Conservation (phyloP, 2,113 vertebrate species). For the Aspidoscelis tigris region DNA sequence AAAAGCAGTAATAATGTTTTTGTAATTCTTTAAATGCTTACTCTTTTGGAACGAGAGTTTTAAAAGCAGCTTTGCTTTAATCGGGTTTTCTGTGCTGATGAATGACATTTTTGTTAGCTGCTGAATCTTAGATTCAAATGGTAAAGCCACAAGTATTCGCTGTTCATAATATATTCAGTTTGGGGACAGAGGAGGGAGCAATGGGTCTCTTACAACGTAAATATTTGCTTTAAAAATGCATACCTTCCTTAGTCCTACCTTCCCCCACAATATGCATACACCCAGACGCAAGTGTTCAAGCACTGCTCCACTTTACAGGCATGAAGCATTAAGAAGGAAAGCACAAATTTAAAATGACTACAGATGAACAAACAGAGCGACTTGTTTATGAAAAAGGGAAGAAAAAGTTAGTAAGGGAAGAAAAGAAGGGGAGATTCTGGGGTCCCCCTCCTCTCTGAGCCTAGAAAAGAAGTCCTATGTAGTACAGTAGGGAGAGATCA, state of each 20-base stretch:
- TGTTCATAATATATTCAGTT: conserved; percentile 25
- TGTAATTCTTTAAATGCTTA: conserved; percentile 50
- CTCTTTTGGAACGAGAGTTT: conserved; percentile 18
- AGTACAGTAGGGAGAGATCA: too few relatives aligned
- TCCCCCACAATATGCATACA: neutral
- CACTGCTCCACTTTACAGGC: neutral
- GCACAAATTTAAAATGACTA: neutral
- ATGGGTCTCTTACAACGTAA: conserved; percentile 34
- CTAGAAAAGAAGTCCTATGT: too few relatives aligned
- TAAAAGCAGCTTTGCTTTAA: conserved; percentile 56
- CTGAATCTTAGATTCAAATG: conserved; percentile 26
- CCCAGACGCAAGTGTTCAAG: conserved; percentile 12
- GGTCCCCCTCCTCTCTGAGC: too few relatives aligned
- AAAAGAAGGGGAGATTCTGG: neutral
- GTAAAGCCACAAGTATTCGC: conserved; percentile 65
- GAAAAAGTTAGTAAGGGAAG: neutral
- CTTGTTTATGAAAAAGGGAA: neutral
- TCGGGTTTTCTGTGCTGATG: conserved; percentile 31
- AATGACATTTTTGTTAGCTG: conserved; percentile 23
- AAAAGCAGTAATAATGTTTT: conserved; percentile 38
- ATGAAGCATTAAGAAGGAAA: conserved; percentile 1
- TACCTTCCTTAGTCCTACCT: neutral
- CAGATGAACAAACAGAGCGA: neutral
- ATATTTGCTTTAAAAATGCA: conserved; percentile 59
- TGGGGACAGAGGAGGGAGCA: conserved; percentile 30